Evolutionary conservation across 2,113 vertebrate genomes (phyloP).

Genomic region (Daboia siamensis): DNA sequence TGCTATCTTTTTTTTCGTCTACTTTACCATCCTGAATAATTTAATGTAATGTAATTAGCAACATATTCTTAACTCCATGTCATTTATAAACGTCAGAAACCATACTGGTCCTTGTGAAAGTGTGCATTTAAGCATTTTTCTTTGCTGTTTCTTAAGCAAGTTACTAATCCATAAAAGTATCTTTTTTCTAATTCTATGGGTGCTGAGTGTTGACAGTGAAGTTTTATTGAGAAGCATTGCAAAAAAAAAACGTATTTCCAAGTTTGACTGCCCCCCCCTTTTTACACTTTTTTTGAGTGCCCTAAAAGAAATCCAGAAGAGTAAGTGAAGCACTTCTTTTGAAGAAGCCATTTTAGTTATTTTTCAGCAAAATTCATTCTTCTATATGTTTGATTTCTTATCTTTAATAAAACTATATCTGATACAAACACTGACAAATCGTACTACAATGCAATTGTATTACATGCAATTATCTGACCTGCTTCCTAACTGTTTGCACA

Average conservation of each 20-base stretch:
- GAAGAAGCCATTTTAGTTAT: neutral
- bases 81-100: neutral
- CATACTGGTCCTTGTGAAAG: neutral
- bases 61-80: neutral
- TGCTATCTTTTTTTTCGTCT: neutral
- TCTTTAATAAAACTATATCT: neutral
- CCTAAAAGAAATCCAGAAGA: neutral
- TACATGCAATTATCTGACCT: neutral
- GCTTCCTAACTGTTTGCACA: neutral
- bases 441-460: neutral
- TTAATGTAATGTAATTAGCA: neutral
- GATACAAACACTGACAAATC: neutral
- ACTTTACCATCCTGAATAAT: neutral
- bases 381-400: neutral
- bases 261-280: neutral
- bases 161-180: neutral
- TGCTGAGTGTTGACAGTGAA: neutral
- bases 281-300: neutral
- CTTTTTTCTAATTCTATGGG: neutral
- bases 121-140: neutral
- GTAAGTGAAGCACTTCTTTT: neutral
- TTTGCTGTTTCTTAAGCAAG: neutral
- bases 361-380: neutral
- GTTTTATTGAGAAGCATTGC: neutral
- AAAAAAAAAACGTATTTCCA: neutral